Conservation (phyloP, 2,797 vertebrate species). For the Parauchenoglanis punctatus region DNA sequence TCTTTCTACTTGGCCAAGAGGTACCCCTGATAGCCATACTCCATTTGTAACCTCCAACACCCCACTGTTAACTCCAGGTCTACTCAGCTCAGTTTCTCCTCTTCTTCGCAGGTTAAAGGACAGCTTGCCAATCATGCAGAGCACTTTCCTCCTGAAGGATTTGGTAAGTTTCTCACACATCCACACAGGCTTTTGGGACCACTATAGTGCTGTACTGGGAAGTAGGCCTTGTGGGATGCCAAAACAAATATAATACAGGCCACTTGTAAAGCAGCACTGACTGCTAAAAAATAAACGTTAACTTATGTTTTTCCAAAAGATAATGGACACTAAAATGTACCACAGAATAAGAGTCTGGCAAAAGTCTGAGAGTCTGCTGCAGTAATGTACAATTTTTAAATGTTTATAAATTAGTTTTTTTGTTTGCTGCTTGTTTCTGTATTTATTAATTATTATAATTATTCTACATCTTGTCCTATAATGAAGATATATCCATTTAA, state of each 20-base stretch:
- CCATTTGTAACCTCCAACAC: background rate
- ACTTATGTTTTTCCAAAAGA: background rate
- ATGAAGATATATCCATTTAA: background rate
- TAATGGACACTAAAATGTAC: background rate
- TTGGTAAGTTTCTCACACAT: conserved; percentile 78
- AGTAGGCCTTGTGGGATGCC: background rate
- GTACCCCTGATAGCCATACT: background rate
- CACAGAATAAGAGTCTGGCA: background rate
- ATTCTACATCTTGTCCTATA: background rate
- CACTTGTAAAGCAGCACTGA: background rate
- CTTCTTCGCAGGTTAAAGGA: conserved; percentile 83
- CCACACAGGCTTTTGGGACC: background rate
- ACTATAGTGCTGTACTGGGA: background rate
- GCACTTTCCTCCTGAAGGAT: conserved; percentile 92
- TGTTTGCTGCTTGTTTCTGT: background rate
- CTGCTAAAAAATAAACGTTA: background rate
- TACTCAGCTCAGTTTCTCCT: conserved; percentile 28
- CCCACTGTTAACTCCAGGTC: background rate
- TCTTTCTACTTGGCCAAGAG: background rate
- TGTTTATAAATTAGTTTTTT: background rate
- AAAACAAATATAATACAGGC: background rate
- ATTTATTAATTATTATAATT: background rate
- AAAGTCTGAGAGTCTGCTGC: background rate
- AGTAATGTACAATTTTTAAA: background rate
- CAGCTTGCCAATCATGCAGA: conserved; percentile 89